Evolutionary conservation across 1,140 invertebrate species (phyloP), one percentile per base, ranked within the genome.

Genomic region (Zaprionus lachaisei): DNA sequence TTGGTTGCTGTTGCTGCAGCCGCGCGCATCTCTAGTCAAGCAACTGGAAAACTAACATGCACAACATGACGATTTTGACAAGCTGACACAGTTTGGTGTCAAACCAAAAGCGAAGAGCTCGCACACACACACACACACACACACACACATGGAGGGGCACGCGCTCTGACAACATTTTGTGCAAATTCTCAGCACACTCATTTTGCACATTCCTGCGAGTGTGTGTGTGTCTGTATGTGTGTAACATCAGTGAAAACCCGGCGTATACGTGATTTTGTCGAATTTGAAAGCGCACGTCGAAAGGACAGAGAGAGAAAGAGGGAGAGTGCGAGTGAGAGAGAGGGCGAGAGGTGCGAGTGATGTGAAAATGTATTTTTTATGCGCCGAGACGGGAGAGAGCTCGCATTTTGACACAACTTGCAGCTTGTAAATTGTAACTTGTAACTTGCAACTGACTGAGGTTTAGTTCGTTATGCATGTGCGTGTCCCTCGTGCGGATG

Each of bases 41-140:
- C 78, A 73, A 81, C 80, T 81, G 78, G 74, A 89, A 89, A 87
- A 87, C 84, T 83, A 89, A 84, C 84, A 89, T 89, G 78, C 81
- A 79, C 79, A 87, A 89, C 81, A 89, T 83, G 84, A 89, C 72
- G 79, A 84, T 90, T 89, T 90, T 89, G 84, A 89, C 84, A 89
- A 84, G 84, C 85, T 89, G 84, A 89, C 84, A 89, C 84, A 89
- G 63, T 89, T 89, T 80, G 85, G 81, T 89, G 84, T 89, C 84
- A 90, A 81, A 84, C 79, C 84, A 58, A 68, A 68, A 78, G 54
- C 49, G 28, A 54, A 56, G 58, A 66, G 68, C 63, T 34, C 34
- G 26, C 58, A 17, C 58, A 55, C 28, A 62, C 51, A 44, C 38
- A 60, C 5, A 17, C 20, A 67, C 5, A 17, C 20, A 67, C 22